Percentiles rank a stretch among this genome's conserved stretches.
Evolutionary conservation across 2,113 vertebrate genomes (phyloP).

Genomic region (Sorex fumeus): DNA sequence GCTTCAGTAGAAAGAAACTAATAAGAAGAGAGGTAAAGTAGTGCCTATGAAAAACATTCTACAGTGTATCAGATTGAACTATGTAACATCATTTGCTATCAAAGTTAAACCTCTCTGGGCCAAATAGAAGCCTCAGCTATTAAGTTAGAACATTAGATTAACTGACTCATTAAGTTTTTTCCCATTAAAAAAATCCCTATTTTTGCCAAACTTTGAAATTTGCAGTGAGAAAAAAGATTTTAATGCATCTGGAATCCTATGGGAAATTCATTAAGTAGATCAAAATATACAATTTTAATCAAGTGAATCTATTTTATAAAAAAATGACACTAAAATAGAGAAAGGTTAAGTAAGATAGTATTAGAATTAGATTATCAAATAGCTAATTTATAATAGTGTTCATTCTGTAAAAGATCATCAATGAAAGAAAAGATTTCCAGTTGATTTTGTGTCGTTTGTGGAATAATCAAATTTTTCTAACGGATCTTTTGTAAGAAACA

Average conservation of each 20-base stretch:
- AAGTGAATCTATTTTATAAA: conserved; percentile 28
- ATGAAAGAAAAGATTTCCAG: background rate
- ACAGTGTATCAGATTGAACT: background rate
- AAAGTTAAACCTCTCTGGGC: background rate
- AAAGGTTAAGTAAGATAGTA: background rate
- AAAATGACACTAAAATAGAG: conserved; percentile 9
- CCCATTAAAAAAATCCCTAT: conserved; percentile 8
- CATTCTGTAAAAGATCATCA: background rate
- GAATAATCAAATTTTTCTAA: background rate
- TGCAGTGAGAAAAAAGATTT: background rate
- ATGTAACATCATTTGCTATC: background rate
- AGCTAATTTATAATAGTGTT: background rate
- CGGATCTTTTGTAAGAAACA: conserved; percentile 17
- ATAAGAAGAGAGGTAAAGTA: background rate
- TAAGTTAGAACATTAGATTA: background rate
- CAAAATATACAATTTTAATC: background rate
- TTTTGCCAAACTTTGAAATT: background rate
- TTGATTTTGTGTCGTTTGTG: background rate
- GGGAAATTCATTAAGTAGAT: background rate
- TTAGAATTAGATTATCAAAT: background rate
- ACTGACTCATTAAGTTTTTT: background rate
- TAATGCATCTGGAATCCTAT: background rate
- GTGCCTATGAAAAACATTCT: background rate
- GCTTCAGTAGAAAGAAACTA: conserved; percentile 53
- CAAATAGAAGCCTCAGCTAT: background rate